A percentile compares a stretch with the other conserved stretches of the same genome.
These are phyloP conservation scores for Pygoscelis adeliae DNA, from an alignment of 2,113 vertebrate genomes.

Conservation along the genomic window DNA sequence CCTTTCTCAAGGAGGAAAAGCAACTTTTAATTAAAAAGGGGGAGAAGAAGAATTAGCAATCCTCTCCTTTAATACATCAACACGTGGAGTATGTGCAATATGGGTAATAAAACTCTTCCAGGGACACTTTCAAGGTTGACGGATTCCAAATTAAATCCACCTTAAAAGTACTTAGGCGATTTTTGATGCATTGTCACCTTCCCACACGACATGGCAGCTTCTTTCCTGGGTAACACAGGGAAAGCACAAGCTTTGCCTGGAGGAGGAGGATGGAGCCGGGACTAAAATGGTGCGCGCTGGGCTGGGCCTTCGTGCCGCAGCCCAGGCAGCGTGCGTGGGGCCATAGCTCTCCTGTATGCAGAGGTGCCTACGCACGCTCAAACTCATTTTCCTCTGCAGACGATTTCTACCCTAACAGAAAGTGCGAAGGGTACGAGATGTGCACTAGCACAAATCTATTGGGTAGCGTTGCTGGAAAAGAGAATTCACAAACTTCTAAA, in stretches of 20 bases:
- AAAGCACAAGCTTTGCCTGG: background rate
- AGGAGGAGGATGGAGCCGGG: background rate
- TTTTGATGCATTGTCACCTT: background rate
- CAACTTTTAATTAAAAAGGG: background rate
- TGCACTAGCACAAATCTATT: background rate
- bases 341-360: background rate
- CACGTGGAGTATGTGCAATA: background rate
- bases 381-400: background rate
- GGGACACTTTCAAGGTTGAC: background rate
- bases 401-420: background rate
- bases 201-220: background rate
- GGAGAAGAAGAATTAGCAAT: background rate
- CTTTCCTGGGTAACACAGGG: background rate
- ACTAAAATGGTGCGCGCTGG: rapidly evolving
- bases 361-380: background rate
- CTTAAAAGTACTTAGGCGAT: background rate
- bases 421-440: background rate
- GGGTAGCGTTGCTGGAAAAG: background rate
- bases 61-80: background rate
- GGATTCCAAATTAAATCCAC: background rate
- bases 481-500: background rate
- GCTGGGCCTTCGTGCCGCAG: rapidly evolving
- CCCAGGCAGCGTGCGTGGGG: rapidly evolving
- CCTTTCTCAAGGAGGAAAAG: background rate
- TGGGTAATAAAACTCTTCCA: background rate